These are phyloP conservation scores for Tursiops truncatus DNA, from an alignment of 2,113 vertebrate genomes.

Conservation along the genomic window DNA sequence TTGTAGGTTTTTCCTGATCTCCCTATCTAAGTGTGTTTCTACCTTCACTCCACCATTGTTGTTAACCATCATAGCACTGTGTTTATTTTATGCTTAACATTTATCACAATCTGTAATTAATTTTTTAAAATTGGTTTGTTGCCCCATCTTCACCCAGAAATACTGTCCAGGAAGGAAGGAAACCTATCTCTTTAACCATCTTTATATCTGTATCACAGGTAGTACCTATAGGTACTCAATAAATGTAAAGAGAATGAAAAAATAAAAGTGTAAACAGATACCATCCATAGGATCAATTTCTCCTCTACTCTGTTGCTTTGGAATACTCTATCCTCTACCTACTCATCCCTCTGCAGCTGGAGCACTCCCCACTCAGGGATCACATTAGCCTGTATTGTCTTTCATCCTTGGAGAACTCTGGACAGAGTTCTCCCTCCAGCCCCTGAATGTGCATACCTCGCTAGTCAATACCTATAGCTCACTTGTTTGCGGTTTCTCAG, in stretches of 20 bases:
- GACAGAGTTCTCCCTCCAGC: neutral
- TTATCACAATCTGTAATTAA: neutral
- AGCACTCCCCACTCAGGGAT: neutral
- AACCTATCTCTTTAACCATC: neutral
- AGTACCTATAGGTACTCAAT: neutral
- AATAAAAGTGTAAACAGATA: neutral
- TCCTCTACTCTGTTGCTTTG: neutral
- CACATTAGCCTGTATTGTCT: neutral
- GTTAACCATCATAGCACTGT: neutral
- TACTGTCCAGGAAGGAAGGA: neutral
- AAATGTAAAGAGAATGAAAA: neutral
- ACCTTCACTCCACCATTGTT: neutral
- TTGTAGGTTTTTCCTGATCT: neutral
- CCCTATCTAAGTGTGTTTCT: neutral
- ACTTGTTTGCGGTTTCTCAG: neutral
- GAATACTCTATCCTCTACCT: neutral
- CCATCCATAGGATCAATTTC: neutral
- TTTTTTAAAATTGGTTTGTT: neutral
- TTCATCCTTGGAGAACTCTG: neutral
- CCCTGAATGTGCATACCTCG: neutral
- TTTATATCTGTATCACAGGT: neutral
- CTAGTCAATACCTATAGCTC: neutral
- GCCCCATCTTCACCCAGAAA: neutral
- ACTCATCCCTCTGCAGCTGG: neutral
- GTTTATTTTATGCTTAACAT: neutral